Evolutionary conservation across 2,797 vertebrate genomes (phyloP).

Genomic region (Microcaecilia unicolor): DNA sequence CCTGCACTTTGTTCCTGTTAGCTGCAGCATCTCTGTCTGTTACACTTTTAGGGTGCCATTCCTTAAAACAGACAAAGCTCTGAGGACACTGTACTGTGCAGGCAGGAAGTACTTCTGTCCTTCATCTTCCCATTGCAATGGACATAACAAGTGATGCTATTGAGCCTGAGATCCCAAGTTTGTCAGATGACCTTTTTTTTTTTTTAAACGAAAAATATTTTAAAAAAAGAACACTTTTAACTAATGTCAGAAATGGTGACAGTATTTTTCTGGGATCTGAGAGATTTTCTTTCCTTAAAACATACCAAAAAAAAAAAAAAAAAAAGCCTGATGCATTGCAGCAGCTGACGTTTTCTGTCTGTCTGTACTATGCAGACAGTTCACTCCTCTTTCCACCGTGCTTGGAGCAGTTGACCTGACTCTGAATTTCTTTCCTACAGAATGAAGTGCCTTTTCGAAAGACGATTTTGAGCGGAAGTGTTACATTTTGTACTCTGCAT

Average conservation of each 20-base stretch:
- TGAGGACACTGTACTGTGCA: conserved; percentile 28
- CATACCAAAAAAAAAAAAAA: conserved; percentile 57
- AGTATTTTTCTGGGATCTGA: conserved; percentile 52
- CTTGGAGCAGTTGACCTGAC: conserved; percentile 75
- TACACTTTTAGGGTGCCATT: too few species aligned
- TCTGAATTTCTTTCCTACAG: conserved; percentile 80
- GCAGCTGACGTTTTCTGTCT: conserved; percentile 46
- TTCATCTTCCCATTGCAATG: conserved; percentile 40
- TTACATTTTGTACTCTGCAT: conserved; percentile 79
- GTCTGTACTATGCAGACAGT: conserved; percentile 76
- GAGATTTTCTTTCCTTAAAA: conserved; percentile 59
- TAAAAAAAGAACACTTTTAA: conserved; percentile 61
- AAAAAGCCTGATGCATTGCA: conserved; percentile 47
- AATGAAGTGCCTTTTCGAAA: conserved; percentile 98
- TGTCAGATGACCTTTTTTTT: too few species aligned
- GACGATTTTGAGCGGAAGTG: conserved; percentile 81
- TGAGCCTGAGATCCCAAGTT: too few species aligned
- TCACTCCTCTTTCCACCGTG: conserved; percentile 49
- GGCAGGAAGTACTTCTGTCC: conserved; percentile 31
- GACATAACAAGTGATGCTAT: conserved; percentile 38
- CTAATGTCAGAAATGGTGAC: conserved; percentile 58
- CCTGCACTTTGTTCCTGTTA: conserved; percentile 22
- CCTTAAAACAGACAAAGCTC: conserved; percentile 22
- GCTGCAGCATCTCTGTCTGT: conserved; percentile 1
- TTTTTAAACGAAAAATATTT: conserved; percentile 57